phyloP scores from a whole-genome alignment of 2,797 vertebrate genomes.

The Dermochelys coriacea region DNA sequence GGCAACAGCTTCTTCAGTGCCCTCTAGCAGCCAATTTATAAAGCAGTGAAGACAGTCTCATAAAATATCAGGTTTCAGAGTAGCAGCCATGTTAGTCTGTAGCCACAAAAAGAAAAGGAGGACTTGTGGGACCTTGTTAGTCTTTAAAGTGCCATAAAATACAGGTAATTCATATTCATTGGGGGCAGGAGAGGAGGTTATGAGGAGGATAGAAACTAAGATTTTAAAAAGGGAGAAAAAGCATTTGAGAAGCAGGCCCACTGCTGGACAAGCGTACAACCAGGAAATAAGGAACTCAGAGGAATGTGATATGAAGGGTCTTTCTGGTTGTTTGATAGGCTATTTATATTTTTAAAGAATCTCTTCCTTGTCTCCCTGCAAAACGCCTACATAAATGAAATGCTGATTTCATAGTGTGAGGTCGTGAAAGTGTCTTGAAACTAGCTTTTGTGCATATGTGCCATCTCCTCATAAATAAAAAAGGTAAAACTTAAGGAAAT shows the following conservation, averaged over 20 bases:
- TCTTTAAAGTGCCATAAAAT: background rate
- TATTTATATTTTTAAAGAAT: background rate
- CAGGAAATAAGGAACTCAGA: background rate
- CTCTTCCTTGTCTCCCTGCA: background rate
- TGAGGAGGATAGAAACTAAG: background rate
- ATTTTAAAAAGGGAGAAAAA: background rate
- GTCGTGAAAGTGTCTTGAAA: background rate
- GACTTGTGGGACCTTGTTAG: too few relatives aligned
- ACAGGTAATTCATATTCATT: background rate
- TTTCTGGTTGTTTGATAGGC: background rate
- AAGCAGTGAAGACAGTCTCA: background rate
- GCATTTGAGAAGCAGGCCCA: background rate
- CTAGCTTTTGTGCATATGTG: background rate
- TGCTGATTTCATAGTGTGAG: background rate
- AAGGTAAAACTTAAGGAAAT: background rate
- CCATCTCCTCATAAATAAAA: background rate
- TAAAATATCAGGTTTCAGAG: background rate
- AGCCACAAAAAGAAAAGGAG: too few relatives aligned
- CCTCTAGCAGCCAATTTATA: rapidly evolving
- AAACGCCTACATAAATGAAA: background rate
- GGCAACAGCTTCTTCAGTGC: background rate
- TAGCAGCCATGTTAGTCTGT: too few relatives aligned
- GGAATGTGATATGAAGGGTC: background rate
- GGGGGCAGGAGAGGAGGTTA: background rate
- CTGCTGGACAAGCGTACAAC: background rate